Evolutionary conservation across 2,888 invertebrate genomes (phyloP).

Genomic region (Pyralis farinalis): DNA sequence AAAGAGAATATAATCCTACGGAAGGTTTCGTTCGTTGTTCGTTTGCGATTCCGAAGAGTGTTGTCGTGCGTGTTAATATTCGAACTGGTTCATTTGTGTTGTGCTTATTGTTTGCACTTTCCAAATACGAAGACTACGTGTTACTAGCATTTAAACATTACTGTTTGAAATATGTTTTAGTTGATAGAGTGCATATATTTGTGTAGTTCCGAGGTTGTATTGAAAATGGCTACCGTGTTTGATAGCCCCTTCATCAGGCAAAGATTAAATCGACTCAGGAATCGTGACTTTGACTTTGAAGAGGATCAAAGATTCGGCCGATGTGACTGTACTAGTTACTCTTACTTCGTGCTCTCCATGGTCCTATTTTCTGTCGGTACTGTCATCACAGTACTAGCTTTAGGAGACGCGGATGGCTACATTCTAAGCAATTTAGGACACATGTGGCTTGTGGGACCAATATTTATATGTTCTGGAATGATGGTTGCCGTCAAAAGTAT

Average conservation of each 20-base stretch:
- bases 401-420: conserved; percentile 82
- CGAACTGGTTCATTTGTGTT: no score
- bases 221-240: conserved; percentile 81
- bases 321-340: conserved; percentile 85
- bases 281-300: conserved; percentile 81
- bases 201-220: conserved; percentile 22
- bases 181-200: conserved; percentile 28
- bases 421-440: conserved; percentile 83
- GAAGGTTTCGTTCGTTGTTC: not conserved
- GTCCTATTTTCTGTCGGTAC: conserved; percentile 83
- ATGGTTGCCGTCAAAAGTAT: conserved; percentile 86
- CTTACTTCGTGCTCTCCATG: conserved; percentile 83
- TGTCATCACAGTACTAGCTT: conserved; percentile 82
- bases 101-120: conserved; percentile 26
- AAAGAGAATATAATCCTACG: no score
- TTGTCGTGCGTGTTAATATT: conserved; percentile 31
- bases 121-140: conserved; percentile 11
- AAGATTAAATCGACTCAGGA: conserved; percentile 80
- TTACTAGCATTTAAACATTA: not conserved
- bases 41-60: conserved; percentile 7
- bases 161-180: conserved; percentile 21
- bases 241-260: conserved; percentile 83
- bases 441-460: conserved; percentile 85
- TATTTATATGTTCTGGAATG: conserved; percentile 84
- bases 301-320: conserved; percentile 82